Base-by-base conservation (phyloP, 2,888 invertebrate genomes). In the Cyrtodaria siliqua region DNA sequence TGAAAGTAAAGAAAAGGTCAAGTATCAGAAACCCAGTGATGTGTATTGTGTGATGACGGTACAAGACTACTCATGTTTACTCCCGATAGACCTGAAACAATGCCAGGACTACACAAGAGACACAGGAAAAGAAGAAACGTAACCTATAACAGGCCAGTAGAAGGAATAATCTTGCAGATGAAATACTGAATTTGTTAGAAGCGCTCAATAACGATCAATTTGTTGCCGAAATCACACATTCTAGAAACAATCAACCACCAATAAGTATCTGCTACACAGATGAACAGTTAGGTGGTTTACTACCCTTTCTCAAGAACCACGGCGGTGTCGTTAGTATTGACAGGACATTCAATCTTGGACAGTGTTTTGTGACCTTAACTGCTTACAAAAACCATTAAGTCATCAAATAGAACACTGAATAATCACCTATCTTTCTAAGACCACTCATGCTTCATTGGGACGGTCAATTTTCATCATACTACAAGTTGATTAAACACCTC, bases 361-460 rank as follows among this genome's bases (percentile, higher is more conserved):
- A 33, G 20, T 44, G 63, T 24, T 63, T 52, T 53, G 53, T 49
- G 9, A 50, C 59, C n/a, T 44, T 29, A 12, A 63, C 63, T 8
- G 63, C 52, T 2, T 52, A 63, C 23, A 63, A 63, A 50, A 47
- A 12, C 2, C 57, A 68, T n/a, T 8, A 33, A 33, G 64, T 66
- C 12, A 16, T 29, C 6, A 9, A 44, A 8, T 42, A 56, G 44
- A 23, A n/a, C 4, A 61, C 6, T 2, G 42, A 60, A 12, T 42
- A 68, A 18, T 20, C 68, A 26, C 68, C 68, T 1, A 68, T 68
- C 9, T 18, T 68, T 26, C 14, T 52, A 12, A 52, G 61, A n/a
- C 68, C 68, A 26, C 16, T 60, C 1, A 29, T 68, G 52, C 44
- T 68, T 14, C 68, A 68, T 23, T 68, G 68, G 68, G 68, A 68